These are phyloP conservation scores for Nothoprocta pentlandii DNA, from an alignment of 2,113 vertebrate species.

Conservation along the genomic window DNA sequence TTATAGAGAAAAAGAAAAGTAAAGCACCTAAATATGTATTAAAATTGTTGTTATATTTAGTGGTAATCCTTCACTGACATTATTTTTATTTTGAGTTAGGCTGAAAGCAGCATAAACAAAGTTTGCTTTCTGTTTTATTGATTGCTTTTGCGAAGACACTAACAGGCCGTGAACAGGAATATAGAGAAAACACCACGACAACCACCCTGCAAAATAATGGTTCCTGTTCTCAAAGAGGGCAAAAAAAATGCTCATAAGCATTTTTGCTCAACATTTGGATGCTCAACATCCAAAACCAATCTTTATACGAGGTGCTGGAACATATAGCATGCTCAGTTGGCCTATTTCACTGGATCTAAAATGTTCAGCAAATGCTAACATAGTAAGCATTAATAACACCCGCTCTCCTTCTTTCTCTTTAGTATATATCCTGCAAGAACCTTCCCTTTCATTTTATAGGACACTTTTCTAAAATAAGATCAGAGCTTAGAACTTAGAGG, in stretches of 20 bases:
- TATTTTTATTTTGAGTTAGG: background rate
- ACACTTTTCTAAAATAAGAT: background rate
- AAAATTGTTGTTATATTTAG: background rate
- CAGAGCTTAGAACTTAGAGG: background rate
- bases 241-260: background rate
- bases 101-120: background rate
- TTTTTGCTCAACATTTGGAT: too few species aligned
- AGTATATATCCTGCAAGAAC: background rate
- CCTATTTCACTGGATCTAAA: background rate
- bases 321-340: accelerated
- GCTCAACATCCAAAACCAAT: background rate
- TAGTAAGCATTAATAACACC: background rate
- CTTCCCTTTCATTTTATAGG: background rate
- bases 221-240: background rate
- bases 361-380: background rate
- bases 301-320: accelerated
- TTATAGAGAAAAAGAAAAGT: background rate
- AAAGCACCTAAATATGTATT: background rate
- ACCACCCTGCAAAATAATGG: background rate
- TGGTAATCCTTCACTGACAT: background rate
- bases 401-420: background rate
- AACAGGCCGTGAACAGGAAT: too few species aligned
- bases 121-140: too few species aligned
- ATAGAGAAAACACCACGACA: too few species aligned
- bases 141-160: too few species aligned